Conservation (phyloP, 1,140 invertebrate genomes). For the Drosophila varians region DNA sequence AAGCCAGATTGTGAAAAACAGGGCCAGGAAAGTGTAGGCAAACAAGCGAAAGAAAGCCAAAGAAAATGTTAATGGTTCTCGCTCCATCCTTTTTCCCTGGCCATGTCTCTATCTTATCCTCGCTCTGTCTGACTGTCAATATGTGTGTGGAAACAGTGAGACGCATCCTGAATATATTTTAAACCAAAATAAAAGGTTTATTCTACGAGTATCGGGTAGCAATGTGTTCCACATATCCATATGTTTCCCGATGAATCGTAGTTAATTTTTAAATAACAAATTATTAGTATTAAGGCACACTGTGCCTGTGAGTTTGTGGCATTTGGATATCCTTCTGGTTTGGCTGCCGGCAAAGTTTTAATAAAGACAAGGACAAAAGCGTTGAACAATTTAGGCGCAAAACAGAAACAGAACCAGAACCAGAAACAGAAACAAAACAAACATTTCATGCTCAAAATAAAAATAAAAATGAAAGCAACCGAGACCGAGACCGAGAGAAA, state of each 20-base stretch:
- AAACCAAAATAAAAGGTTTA: no score
- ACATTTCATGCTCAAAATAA: conserved; percentile 65
- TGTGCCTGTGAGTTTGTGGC: neutral
- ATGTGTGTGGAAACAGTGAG: neutral
- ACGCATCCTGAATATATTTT: no score
- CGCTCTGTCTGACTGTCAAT: neutral
- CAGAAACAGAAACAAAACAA: conserved; percentile 62
- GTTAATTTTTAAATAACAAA: no score
- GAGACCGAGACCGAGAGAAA: conserved; percentile 24
- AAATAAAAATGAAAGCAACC: conserved; percentile 68
- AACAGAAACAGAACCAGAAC: conserved; percentile 56
- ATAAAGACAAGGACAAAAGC: conserved; percentile 76
- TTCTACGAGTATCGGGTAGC: neutral
- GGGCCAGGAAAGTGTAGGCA: conserved; percentile 38
- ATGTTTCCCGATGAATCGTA: no score
- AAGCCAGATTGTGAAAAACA: conserved; percentile 26
- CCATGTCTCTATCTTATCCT: neutral
- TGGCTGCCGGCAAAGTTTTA: conserved; percentile 61
- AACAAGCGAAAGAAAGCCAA: conserved; percentile 42
- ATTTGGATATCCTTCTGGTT: conserved; percentile 5
- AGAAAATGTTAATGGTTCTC: conserved; percentile 66
- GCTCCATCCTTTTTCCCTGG: conserved; percentile 5
- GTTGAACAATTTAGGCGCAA: conserved; percentile 64
- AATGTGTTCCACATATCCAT: no score
- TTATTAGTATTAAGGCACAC: no score